phyloP scores from a whole-genome alignment of 1,140 invertebrate species.

The Scaptodrosophila lebanonensis region DNA sequence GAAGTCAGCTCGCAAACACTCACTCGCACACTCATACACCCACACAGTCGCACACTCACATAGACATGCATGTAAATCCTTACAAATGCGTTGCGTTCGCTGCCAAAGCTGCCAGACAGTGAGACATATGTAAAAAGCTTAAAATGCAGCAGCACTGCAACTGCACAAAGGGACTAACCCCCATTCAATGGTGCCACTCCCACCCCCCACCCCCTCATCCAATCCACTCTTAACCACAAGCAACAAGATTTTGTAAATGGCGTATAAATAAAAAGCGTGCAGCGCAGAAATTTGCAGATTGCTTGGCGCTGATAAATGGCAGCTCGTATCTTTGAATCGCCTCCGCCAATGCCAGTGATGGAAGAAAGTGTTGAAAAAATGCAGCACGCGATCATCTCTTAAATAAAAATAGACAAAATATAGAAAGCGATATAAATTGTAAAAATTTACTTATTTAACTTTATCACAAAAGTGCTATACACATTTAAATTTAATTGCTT shows the following conservation, averaged over 20 bases:
- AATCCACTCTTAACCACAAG: not conserved
- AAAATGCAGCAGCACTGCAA: constrained; percentile 38
- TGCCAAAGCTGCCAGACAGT: constrained; percentile 44
- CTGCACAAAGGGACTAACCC: constrained; percentile 22
- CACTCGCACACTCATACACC: constrained; percentile 13
- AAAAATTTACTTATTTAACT: too few relatives aligned
- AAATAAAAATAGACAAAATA: too few relatives aligned
- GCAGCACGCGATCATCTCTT: too few relatives aligned
- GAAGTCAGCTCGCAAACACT: constrained; percentile 61
- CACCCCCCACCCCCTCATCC: not conserved
- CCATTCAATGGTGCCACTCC: not conserved
- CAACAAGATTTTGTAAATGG: constrained; percentile 30
- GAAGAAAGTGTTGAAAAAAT: too few relatives aligned
- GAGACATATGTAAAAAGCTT: constrained; percentile 31
- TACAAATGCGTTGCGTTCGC: constrained; percentile 53
- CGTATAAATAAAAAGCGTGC: constrained; percentile 35
- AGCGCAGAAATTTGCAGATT: constrained; percentile 38
- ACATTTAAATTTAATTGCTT: too few relatives aligned
- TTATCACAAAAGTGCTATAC: too few relatives aligned
- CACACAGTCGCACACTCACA: not conserved
- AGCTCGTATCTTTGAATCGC: constrained; percentile 30
- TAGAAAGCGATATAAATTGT: too few relatives aligned
- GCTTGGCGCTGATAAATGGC: constrained; percentile 52
- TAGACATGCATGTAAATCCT: constrained; percentile 47
- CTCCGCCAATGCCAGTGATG: constrained; percentile 1